A percentile compares a stretch with the other conserved stretches of the same genome.
These are phyloP conservation scores for Acrobasis repandana DNA, from an alignment of 2,888 invertebrate genomes.

Conservation along the genomic window DNA sequence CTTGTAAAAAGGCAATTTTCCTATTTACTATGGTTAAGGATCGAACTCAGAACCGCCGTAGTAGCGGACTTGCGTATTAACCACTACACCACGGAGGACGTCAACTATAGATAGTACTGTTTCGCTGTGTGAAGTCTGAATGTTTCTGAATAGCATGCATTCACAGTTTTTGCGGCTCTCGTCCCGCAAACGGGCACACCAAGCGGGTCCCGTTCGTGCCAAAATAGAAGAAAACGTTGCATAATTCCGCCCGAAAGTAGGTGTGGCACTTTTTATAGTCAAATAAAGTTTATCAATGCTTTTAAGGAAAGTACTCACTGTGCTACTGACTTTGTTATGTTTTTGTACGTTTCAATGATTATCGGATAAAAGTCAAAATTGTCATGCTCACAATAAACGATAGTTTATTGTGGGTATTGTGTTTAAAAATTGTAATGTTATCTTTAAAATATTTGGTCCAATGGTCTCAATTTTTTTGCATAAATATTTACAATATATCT, in stretches of 20 bases:
- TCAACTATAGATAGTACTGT: too few relatives aligned
- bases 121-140: too few relatives aligned
- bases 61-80: too few relatives aligned
- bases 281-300: slow-evolving; percentile 18
- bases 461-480: too few relatives aligned
- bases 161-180: too few relatives aligned
- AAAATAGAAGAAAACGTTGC: slow-evolving; percentile 28
- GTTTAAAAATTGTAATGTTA: background rate
- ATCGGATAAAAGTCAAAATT: slow-evolving; percentile 16
- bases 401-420: background rate
- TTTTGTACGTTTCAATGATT: slow-evolving; percentile 13
- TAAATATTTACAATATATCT: too few relatives aligned
- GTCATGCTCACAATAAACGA: background rate
- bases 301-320: slow-evolving; percentile 13
- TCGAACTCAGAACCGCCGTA: too few relatives aligned
- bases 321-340: slow-evolving; percentile 19
- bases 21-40: too few relatives aligned
- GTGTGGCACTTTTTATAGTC: slow-evolving; percentile 11
- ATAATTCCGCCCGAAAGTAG: slow-evolving; percentile 23
- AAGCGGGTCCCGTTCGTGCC: slow-evolving; percentile 16
- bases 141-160: too few relatives aligned
- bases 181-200: too few relatives aligned
- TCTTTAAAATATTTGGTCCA: slow-evolving; percentile 4
- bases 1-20: too few relatives aligned
- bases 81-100: too few relatives aligned